Base-by-base conservation (phyloP, 2,113 vertebrate species). In the Clupea harengus region DNA sequence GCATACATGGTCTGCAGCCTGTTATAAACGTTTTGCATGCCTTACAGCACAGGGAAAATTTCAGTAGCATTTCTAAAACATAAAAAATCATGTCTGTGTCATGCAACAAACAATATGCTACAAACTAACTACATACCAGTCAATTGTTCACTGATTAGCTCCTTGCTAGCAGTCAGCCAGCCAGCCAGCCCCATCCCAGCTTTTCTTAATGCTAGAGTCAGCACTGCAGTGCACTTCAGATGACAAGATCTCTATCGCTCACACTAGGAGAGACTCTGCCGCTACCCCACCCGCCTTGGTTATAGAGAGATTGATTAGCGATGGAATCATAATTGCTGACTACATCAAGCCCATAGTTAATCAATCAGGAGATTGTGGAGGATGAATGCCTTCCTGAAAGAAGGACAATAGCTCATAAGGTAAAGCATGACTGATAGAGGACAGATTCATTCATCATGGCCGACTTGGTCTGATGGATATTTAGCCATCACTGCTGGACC, bases 371-470 rank as follows among this genome's bases (percentile, higher is more conserved):
- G 91, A 78, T 78, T 78, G 89, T 90, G 89, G 92, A 91, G 92
- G 92, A 94, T 93, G 90, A 92, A 95, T 93, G 90, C 87, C 84
- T 89, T 92, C 92, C 89, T 91, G 88, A 90, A 88, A 85, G 85
- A 91, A 91, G 91, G 93, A 94, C 93, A 92, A 93, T 93, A 90
- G 91, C 91, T 93, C 92, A 92, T 87, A 86, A 91, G 92, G 92
- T 93, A 93, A 94, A 93, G 94, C 93, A 93, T 91, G 89, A 86
- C 88, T 92, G 93, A 95, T 95, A 93, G 92, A 93, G 93, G 93
- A 93, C 93, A 92, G 91, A 89, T 93, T 93, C 93, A 94, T 95
- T 93, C 92, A 95, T 95, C 93, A 93, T 49, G 28, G 87, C 89
- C 84, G 91, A 91, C 88, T 92, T 89, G 89, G 83, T 87, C 89